Conservation (phyloP, 35 echinoderm and acorn worm species). For the Amphiura filiformis region DNA sequence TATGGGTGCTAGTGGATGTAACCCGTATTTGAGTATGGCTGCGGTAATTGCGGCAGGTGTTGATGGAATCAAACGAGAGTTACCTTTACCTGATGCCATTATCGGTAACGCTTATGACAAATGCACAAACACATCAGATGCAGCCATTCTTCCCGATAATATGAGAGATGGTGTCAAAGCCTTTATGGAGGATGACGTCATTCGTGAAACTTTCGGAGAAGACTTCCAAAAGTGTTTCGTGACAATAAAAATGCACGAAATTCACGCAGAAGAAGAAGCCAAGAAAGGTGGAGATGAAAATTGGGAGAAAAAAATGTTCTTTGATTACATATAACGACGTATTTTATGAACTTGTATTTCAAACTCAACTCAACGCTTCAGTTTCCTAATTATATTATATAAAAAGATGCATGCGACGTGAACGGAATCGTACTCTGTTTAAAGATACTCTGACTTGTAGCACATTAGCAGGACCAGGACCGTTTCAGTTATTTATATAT, state of each 20-base stretch:
- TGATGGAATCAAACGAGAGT: conserved; percentile 54
- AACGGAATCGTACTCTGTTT: too few species aligned
- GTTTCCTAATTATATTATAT: too few species aligned
- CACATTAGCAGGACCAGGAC: too few species aligned
- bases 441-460: too few species aligned
- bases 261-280: conserved; percentile 55
- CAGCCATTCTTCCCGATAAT: conserved; percentile 32
- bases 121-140: too few species aligned
- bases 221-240: conserved; percentile 74
- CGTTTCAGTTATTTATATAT: too few species aligned
- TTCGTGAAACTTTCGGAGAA: conserved; percentile 57
- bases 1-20: conserved; percentile 65
- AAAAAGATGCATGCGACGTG: too few species aligned
- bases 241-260: conserved; percentile 66
- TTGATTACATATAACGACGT: too few species aligned
- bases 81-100: conserved; percentile 43
- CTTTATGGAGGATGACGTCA: conserved; percentile 65
- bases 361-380: too few species aligned
- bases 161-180: conserved; percentile 67
- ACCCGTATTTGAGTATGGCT: conserved; percentile 81
- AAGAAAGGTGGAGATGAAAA: conserved; percentile 11
- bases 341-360: too few species aligned
- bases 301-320: not conserved
- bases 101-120: conserved; percentile 42
- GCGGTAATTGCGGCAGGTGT: conserved; percentile 76